Conservation (phyloP, 2,113 vertebrate genomes). For the Romanogobio albipinnatus region DNA sequence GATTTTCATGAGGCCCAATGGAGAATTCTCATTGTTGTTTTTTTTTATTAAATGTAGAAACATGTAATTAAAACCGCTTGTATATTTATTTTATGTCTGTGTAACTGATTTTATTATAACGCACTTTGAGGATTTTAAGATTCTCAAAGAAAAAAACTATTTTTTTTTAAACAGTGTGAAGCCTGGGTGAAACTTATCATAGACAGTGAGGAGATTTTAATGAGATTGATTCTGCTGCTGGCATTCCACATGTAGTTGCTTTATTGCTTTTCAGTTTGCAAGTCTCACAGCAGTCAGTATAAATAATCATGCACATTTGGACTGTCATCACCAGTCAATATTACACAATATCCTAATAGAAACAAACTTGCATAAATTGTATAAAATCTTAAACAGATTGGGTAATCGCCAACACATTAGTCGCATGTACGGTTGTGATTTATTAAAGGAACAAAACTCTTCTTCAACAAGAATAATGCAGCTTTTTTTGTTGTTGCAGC, state of each 20-base stretch:
- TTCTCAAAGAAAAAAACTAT: no score
- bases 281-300: conserved; percentile 4
- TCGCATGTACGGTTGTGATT: not conserved
- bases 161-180: no score
- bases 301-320: not conserved
- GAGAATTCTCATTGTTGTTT: not conserved
- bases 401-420: not conserved
- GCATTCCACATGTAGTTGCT: not conserved
- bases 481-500: not conserved
- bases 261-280: not conserved
- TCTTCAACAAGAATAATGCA: not conserved
- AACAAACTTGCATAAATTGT: not conserved
- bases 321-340: not conserved
- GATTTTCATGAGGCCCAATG: not conserved
- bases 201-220: not conserved
- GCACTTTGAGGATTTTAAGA: not conserved
- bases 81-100: not conserved
- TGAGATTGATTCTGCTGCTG: conserved; percentile 2
- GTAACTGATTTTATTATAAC: not conserved
- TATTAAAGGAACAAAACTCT: not conserved
- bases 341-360: not conserved
- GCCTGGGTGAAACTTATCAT: not conserved
- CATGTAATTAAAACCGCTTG: not conserved
- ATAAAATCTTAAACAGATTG: not conserved
- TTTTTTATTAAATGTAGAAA: not conserved